These are phyloP conservation scores for Loris lydekkerianus DNA, from an alignment of 2,797 vertebrate genomes.

Conservation along the genomic window DNA sequence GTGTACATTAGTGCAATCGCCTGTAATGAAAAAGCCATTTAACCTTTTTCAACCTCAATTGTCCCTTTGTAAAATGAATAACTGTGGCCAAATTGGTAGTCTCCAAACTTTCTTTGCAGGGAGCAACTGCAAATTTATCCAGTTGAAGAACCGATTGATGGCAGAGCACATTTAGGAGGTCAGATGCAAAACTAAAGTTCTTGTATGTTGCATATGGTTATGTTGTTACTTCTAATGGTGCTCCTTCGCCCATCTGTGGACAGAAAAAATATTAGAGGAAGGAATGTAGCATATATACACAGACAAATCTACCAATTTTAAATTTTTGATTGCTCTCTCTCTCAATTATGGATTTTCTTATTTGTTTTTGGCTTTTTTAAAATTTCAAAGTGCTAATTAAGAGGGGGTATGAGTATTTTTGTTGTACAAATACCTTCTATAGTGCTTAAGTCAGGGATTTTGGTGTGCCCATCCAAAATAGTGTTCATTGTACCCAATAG, in stretches of 20 bases:
- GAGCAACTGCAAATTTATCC: background rate
- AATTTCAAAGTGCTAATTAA: too few species aligned
- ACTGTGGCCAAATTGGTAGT: background rate
- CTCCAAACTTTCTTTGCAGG: background rate
- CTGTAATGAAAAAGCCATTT: conserved; percentile 23
- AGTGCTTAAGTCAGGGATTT: too few species aligned
- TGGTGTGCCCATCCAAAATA: too few species aligned
- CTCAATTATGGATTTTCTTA: too few species aligned
- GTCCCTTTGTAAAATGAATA: conserved; percentile 38
- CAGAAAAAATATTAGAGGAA: background rate
- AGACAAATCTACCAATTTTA: background rate
- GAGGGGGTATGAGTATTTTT: too few species aligned
- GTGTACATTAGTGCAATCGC: too few species aligned
- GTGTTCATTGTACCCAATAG: too few species aligned
- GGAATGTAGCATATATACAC: background rate
- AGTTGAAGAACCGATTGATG: background rate
- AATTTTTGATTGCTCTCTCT: background rate
- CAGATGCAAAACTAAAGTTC: background rate
- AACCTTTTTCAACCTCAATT: conserved; percentile 45
- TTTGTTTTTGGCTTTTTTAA: too few species aligned
- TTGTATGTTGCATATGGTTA: background rate
- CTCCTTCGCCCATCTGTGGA: background rate
- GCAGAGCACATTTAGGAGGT: background rate
- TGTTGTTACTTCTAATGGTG: background rate
- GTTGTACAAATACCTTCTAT: too few species aligned